Base-by-base conservation (phyloP, 1,140 invertebrate genomes). In the Pseudomyrmex flavicornis region DNA sequence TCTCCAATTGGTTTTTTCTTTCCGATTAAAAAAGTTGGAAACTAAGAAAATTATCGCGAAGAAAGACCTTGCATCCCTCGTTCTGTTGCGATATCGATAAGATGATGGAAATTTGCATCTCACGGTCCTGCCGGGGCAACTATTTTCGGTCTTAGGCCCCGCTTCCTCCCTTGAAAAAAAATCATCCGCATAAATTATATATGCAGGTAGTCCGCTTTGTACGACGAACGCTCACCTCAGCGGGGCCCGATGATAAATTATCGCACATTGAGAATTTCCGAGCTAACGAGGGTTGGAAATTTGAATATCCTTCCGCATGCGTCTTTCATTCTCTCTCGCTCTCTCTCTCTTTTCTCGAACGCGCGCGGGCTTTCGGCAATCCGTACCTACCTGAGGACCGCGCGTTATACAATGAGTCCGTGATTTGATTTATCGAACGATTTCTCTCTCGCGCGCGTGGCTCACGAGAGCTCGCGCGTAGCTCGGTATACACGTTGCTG, bases 361-460 rank as follows among this genome's bases (percentile, higher is more conserved):
- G 61, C 62, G 61, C 62, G 61, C 68, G 59, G 61, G 75, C 52
- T 87, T 72, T 70, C 65, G 68, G 79, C 52, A 56, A 80, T 76
- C 66, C 80, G 58, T 84, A 58, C 26, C 79, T 92, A 93, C 92
- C 92, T 93, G 92, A 92, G 88, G 84, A n/a, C n/a, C n/a, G n/a
- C n/a, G n/a, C n/a, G n/a, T 70, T 80, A 72, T 83, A 93, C 92
- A 93, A 93, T 93, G 90, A 93, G 87, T 89, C 85, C 79, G 85
- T 93, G 91, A 93, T 93, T 93, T 93, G 93, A 93, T 93, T 93
- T 93, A 93, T 93, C 91, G 92, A 92, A 68, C 90, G 89, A 93
- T 92, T 91, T 91, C 87, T 88, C 84, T 92, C 75, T 54, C 86
- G 84, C 66, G 77, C 62, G 85, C 80, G 70, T 35, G 35, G 7